phyloP scores from a whole-genome alignment of 2,113 vertebrate genomes.

The Capra hircus region DNA sequence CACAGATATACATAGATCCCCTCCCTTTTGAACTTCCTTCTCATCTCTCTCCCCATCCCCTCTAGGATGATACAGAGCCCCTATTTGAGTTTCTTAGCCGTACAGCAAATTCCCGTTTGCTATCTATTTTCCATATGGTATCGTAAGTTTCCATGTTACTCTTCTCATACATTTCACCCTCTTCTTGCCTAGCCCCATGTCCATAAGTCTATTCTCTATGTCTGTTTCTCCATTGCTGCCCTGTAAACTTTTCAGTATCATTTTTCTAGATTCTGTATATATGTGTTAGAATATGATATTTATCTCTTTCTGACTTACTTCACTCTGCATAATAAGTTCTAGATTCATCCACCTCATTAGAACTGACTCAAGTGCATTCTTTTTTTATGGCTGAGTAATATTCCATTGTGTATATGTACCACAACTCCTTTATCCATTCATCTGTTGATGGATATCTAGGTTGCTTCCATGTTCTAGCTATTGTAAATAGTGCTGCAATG shows the following conservation, averaged over 20 bases:
- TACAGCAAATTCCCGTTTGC: neutral
- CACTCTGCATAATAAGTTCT: neutral
- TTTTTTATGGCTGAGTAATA: neutral
- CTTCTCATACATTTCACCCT: neutral
- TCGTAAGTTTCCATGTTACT: neutral
- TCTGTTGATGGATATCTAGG: neutral
- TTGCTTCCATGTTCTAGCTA: neutral
- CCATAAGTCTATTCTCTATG: neutral
- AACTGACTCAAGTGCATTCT: neutral
- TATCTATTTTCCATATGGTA: neutral
- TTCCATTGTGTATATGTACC: neutral
- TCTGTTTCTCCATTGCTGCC: neutral
- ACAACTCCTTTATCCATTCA: neutral
- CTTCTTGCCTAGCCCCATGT: neutral
- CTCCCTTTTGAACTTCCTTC: neutral
- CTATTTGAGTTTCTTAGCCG: neutral
- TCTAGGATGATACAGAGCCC: neutral
- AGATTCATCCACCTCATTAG: neutral
- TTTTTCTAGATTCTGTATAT: neutral
- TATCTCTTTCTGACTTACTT: neutral
- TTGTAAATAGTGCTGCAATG: neutral
- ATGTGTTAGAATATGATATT: neutral
- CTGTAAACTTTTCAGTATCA: neutral
- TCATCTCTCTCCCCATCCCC: neutral
- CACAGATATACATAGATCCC: neutral